Conservation (phyloP, 2,113 vertebrate genomes). For the Hyaena hyaena region DNA sequence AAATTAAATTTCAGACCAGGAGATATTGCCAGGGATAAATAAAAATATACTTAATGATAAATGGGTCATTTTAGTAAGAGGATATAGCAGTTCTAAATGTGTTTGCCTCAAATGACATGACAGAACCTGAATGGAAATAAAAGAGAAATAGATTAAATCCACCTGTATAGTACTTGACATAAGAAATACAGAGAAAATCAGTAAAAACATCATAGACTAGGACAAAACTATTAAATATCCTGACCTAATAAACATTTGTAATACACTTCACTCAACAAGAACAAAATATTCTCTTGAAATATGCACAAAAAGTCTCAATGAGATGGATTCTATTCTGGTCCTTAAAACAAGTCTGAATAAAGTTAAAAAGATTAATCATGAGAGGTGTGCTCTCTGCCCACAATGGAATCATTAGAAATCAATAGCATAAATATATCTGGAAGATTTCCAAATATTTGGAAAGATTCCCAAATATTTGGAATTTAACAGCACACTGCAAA, state of each 20-base stretch:
- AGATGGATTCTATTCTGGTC: background rate
- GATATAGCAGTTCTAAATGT: background rate
- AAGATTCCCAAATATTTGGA: background rate
- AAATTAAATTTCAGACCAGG: background rate
- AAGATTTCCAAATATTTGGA: background rate
- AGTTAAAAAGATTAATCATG: background rate
- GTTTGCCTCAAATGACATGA: background rate
- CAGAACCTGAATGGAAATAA: background rate
- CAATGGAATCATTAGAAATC: background rate
- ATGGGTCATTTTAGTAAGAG: background rate
- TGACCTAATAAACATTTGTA: background rate
- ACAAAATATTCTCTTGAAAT: background rate
- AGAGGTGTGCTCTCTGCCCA: background rate
- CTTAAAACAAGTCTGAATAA: background rate
- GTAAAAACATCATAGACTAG: background rate
- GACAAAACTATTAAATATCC: slow-evolving; percentile 6
- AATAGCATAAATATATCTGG: background rate
- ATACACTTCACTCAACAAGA: background rate
- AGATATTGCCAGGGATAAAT: background rate
- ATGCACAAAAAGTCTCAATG: background rate
- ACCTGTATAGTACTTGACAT: background rate
- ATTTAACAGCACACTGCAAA: background rate
- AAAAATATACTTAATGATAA: background rate
- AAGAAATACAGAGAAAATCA: background rate
- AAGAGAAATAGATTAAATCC: background rate